Percentiles rank a stretch among this genome's conserved stretches.
phyloP scores from a whole-genome alignment of 2,113 vertebrate genomes.

The Holacanthus passer region DNA sequence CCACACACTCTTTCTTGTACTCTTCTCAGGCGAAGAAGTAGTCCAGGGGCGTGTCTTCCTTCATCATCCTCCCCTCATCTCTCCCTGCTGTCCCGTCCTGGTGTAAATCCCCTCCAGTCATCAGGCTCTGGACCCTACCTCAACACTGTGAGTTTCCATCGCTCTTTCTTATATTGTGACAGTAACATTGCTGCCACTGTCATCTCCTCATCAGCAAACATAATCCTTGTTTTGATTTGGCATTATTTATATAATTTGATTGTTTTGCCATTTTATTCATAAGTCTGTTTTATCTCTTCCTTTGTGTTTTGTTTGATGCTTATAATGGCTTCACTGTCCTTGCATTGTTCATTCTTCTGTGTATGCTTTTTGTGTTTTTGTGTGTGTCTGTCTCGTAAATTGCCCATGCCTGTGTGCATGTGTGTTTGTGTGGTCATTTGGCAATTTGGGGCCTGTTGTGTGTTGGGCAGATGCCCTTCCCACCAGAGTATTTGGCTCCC shows the following conservation, averaged over 20 bases:
- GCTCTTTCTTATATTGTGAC: background rate
- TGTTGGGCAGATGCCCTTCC: conserved; percentile 87
- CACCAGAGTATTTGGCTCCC: conserved; percentile 88
- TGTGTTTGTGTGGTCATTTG: conserved; percentile 69
- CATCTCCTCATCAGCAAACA: conserved; percentile 57
- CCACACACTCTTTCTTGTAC: background rate
- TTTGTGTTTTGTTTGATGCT: conserved; percentile 49
- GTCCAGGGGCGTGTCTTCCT: conserved; percentile 76
- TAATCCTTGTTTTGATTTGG: conserved; percentile 61
- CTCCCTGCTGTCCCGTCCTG: conserved; percentile 82
- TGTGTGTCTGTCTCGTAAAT: conserved; percentile 57
- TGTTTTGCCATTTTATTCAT: conserved; percentile 58
- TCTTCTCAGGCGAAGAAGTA: conserved; percentile 76
- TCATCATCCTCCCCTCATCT: conserved; percentile 82
- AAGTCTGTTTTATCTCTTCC: conserved; percentile 59
- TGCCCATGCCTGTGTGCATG: conserved; percentile 51
- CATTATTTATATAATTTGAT: conserved; percentile 61
- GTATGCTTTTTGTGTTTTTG: conserved; percentile 60
- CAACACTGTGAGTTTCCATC: conserved; percentile 81
- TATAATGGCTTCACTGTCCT: conserved; percentile 59
- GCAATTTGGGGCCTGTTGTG: conserved; percentile 65
- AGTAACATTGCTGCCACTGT: conserved; percentile 40
- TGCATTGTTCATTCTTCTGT: conserved; percentile 72
- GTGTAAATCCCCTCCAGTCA: conserved; percentile 78
- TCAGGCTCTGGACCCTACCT: conserved; percentile 81